Evolutionary conservation across 1,140 invertebrate genomes (phyloP), one percentile per base, ranked within the genome.

Genomic region (Eriosoma lanigerum): DNA sequence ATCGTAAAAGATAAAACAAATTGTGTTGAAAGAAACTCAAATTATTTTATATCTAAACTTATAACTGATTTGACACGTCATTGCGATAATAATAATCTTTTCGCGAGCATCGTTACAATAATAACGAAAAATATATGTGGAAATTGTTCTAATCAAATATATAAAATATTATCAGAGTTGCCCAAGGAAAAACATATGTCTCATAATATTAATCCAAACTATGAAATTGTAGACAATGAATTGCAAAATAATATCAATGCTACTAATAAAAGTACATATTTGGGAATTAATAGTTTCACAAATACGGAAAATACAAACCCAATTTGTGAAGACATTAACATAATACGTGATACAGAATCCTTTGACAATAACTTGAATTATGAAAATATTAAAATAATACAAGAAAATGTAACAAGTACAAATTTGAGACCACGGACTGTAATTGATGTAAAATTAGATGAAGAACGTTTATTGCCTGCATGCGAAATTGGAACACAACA

Each of bases 111-210:
- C 17, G 26, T 50, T 29, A 54, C 72, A 24, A 75, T 38, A n/a
- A 73, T 73, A 32, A 32, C 19, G 0, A 54, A 54, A 13, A 5
- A 5, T n/a, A 12, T 21, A 10, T 75, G 72, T 24, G 52, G 56
- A 75, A 54, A 56, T 21, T 75, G 72, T 75, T 75, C 19, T 38
- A 38, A 24, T 56, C 19, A 50, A 44, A 10, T 75, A 1, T 54
- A 21, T 4, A 38, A 4, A 54, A 75, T 50, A 9, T 8, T 56
- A n/a, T 56, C 48, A 0, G 26, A 56, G 29, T 38, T 54, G 15
- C n/a, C 52, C 0, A 44, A 17, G 6, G 72, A 75, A 21, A 56
- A 19, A 44, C n/a, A 56, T 9, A 17, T 38, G 24, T 32, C 48
- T 17, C 12, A 38, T 21, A 9, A 75, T 8, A 38, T 12, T 1